phyloP scores from a whole-genome alignment of 1,140 invertebrate species.

The Nautilus pompilius region DNA sequence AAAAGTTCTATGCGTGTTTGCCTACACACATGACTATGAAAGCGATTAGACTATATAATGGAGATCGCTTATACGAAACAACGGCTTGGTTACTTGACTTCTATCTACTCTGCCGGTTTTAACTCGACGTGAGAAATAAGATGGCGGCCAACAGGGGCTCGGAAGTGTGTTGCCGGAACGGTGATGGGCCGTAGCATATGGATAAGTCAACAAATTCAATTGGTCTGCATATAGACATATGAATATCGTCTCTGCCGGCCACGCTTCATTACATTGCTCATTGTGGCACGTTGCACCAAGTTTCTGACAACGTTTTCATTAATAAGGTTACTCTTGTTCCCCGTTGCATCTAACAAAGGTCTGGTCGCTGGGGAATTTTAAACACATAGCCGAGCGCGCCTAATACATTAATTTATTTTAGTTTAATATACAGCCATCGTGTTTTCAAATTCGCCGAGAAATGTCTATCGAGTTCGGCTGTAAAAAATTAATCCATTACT shows the following conservation, averaged over 20 bases:
- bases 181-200: too few species aligned
- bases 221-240: neutral
- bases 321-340: neutral
- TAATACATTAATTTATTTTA: slow-evolving; percentile 1
- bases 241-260: neutral
- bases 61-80: too few species aligned
- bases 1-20: too few species aligned
- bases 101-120: too few species aligned
- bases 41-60: too few species aligned
- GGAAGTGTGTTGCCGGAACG: too few species aligned
- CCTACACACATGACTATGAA: too few species aligned
- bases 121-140: too few species aligned
- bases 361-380: neutral
- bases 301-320: neutral
- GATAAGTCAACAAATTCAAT: too few species aligned
- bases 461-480: neutral
- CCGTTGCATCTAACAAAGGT: neutral
- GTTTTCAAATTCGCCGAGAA: neutral
- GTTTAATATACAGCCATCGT: neutral
- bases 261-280: neutral
- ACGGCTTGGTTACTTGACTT: too few species aligned
- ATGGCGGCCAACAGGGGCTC: too few species aligned
- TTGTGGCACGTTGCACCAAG: neutral
- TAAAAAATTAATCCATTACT: neutral
- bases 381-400: neutral